Conservation (phyloP, 2,113 vertebrate genomes). For the Caranx melampygus region DNA sequence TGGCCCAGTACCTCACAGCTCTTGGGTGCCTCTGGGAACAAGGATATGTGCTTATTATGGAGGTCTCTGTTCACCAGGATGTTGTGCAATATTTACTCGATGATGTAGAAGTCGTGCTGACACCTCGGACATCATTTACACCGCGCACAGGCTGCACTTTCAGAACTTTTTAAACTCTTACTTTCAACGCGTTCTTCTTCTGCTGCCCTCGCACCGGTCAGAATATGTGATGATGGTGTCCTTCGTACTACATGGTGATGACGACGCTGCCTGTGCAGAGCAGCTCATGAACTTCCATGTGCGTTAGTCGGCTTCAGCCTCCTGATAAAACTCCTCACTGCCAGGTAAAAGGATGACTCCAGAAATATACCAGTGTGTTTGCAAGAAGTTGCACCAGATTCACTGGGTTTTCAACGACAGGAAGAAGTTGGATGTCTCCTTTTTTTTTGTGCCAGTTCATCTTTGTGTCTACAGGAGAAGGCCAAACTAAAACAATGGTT, state of each 20-base stretch:
- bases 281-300: too few species aligned
- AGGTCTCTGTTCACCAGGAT: not conserved
- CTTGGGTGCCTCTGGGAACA: conserved; percentile 6
- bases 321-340: not conserved
- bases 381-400: too few species aligned
- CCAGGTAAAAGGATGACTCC: too few species aligned
- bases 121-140: not conserved
- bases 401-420: too few species aligned
- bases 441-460: too few species aligned
- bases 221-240: not conserved
- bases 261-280: too few species aligned
- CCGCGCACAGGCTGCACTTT: not conserved
- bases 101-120: not conserved
- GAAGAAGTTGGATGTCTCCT: too few species aligned
- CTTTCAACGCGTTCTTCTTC: not conserved
- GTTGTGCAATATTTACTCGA: conserved; percentile 20
- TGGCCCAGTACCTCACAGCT: conserved; percentile 5
- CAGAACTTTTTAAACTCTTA: not conserved
- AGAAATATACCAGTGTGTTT: too few species aligned
- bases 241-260: not conserved
- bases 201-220: not conserved
- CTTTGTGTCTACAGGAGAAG: too few species aligned
- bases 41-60: not conserved
- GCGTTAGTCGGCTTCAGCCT: not conserved
- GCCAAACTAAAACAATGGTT: too few species aligned